These are phyloP conservation scores for Ursus arctos DNA, from an alignment of 2,113 vertebrate genomes.

Conservation along the genomic window DNA sequence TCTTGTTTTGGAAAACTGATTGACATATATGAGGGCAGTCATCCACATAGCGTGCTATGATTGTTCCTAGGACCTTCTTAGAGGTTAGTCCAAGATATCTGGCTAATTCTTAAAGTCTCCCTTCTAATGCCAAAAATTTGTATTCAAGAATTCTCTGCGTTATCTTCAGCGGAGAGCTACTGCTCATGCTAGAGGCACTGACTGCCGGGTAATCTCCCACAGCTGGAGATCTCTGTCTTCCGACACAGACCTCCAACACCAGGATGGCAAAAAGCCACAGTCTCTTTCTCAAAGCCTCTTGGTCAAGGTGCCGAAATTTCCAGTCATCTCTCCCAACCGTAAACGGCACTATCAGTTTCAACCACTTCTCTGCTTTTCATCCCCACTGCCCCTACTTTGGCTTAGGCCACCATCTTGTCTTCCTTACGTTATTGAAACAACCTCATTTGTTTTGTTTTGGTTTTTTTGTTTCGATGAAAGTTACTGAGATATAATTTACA, in stretches of 20 bases:
- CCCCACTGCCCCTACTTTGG: neutral
- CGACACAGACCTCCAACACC: neutral
- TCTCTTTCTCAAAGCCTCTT: neutral
- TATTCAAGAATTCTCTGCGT: neutral
- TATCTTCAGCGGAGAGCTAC: neutral
- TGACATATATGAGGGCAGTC: neutral
- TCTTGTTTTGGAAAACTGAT: constrained; percentile 50
- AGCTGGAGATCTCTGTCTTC: neutral
- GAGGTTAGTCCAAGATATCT: neutral
- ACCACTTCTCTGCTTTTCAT: neutral
- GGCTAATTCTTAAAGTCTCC: neutral
- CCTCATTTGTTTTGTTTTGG: neutral
- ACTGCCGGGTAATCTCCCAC: neutral
- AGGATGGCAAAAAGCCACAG: neutral
- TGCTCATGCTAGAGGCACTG: neutral
- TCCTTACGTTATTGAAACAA: neutral
- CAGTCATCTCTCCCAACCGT: neutral
- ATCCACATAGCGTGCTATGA: neutral
- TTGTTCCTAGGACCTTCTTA: neutral
- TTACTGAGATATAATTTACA: constrained; percentile 10
- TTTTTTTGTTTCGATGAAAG: neutral
- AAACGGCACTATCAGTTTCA: neutral
- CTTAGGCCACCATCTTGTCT: neutral
- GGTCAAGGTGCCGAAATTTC: neutral
- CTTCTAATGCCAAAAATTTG: constrained; percentile 22